phyloP scores from a whole-genome alignment of 2,113 vertebrate species.

The Eptesicus fuscus region DNA sequence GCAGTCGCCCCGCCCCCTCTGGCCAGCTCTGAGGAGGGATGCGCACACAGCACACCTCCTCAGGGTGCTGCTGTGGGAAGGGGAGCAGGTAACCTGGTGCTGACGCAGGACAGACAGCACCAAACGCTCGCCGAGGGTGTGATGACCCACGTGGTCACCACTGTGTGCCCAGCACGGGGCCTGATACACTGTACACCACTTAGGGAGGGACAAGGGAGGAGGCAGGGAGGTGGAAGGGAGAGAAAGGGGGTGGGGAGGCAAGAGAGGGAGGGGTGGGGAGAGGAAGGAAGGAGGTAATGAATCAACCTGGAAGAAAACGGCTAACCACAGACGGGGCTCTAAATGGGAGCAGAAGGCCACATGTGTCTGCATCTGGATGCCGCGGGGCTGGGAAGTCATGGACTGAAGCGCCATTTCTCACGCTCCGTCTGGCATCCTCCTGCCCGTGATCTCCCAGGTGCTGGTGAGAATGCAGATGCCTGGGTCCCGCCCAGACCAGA shows the following conservation, averaged over 20 bases:
- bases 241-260: too few species aligned
- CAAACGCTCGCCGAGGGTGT: too few species aligned
- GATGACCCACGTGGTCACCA: too few species aligned
- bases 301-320: not conserved
- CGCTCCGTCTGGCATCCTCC: not conserved
- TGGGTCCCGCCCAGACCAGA: not conserved
- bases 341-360: not conserved
- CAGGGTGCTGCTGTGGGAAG: too few species aligned
- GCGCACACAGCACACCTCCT: too few species aligned
- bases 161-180: too few species aligned
- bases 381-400: accelerated
- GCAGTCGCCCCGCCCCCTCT: accelerated
- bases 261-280: accelerated
- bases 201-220: not conserved
- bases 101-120: not conserved
- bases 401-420: not conserved
- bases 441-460: accelerated
- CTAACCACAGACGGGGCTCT: not conserved
- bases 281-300: accelerated
- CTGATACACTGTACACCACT: too few species aligned
- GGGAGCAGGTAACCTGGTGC: too few species aligned
- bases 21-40: not conserved
- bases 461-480: not conserved
- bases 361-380: accelerated
- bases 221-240: accelerated